These are phyloP conservation scores for Protonemura montana DNA, from an alignment of 2,888 invertebrate genomes.

Conservation along the genomic window DNA sequence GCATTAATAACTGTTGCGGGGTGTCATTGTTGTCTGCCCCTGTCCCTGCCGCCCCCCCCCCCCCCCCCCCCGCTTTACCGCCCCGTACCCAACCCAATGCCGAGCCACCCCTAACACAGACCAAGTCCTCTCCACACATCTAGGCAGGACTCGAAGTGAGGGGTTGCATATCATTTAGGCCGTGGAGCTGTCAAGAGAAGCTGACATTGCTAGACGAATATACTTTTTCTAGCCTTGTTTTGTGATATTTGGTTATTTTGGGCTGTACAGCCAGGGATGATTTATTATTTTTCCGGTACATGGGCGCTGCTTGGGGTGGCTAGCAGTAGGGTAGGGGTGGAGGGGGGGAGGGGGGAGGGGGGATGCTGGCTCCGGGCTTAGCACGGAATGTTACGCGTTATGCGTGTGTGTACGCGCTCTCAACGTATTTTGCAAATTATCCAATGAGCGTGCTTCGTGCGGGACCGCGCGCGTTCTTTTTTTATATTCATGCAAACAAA, in stretches of 20 bases:
- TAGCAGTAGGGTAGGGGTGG: not conserved
- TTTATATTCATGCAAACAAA: too few relatives aligned
- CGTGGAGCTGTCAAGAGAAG: constrained; percentile 13
- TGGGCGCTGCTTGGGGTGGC: not conserved
- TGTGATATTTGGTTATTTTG: constrained; percentile 40
- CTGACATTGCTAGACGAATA: constrained; percentile 22
- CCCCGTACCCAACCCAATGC: not conserved
- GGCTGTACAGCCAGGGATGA: constrained; percentile 25
- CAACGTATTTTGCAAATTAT: not conserved
- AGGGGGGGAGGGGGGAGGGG: not conserved
- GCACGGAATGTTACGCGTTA: constrained; percentile 19
- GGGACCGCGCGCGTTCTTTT: not conserved
- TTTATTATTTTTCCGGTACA: constrained; percentile 29
- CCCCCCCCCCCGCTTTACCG: not conserved
- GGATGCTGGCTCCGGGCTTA: not conserved
- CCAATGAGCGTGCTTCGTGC: not conserved
- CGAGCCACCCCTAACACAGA: not conserved
- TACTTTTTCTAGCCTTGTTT: constrained; percentile 24
- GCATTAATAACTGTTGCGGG: constrained; percentile 54
- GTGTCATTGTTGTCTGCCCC: constrained; percentile 32
- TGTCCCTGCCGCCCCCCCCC: not conserved
- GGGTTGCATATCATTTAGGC: constrained; percentile 30
- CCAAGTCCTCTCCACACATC: not conserved
- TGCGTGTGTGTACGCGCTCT: not conserved
- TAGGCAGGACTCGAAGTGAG: not conserved